A percentile compares a stretch with the other conserved stretches of the same genome.
Evolutionary conservation across 2,888 invertebrate species (phyloP).

Genomic region (Megamerina dolium): DNA sequence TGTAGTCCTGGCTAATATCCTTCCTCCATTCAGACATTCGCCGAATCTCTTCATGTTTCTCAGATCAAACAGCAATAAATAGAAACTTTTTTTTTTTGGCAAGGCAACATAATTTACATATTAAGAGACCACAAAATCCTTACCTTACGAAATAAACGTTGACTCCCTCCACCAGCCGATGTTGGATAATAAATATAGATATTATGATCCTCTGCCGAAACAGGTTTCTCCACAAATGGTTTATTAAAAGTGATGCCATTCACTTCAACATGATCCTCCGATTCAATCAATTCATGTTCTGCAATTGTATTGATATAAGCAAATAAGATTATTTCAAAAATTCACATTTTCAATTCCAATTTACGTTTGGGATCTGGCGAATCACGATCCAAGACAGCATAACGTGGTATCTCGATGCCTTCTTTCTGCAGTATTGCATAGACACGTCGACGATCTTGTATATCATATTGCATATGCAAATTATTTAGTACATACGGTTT

Average conservation of each 20-base stretch:
- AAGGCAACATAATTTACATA: background rate
- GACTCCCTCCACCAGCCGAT: conserved; percentile 96
- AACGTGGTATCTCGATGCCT: conserved; percentile 95
- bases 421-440: conserved; percentile 89
- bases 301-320: conserved; percentile 25
- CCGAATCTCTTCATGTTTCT: too few species aligned
- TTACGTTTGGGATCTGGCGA: conserved; percentile 85
- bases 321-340: background rate
- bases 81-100: too few species aligned
- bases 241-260: conserved; percentile 93
- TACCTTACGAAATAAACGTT: conserved; percentile 94
- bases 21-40: too few species aligned
- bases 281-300: conserved; percentile 90
- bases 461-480: conserved; percentile 96
- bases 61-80: too few species aligned
- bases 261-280: conserved; percentile 95
- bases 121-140: background rate
- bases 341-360: conserved; percentile 31
- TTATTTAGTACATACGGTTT: conserved; percentile 98
- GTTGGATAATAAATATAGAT: conserved; percentile 99
- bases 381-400: conserved; percentile 93
- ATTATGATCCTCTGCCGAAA: conserved; percentile 99
- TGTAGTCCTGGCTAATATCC: too few species aligned
- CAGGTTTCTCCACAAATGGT: conserved; percentile 99
- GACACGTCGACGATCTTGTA: conserved; percentile 91